These are phyloP conservation scores for Egretta garzetta DNA, from an alignment of 2,113 vertebrate genomes.

Conservation along the genomic window DNA sequence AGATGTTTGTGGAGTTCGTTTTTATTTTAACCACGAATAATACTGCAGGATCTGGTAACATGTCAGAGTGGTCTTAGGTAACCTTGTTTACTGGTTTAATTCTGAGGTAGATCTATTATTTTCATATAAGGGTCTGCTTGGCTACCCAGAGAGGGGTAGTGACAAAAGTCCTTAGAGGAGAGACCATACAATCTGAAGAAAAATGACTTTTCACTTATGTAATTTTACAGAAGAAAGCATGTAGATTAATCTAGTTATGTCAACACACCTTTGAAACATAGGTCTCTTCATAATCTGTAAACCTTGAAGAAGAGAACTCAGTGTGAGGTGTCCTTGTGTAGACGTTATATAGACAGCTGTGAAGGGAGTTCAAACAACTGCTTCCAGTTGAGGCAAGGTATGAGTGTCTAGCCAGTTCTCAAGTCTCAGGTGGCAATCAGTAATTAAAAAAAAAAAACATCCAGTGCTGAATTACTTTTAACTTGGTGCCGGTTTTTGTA, in stretches of 20 bases:
- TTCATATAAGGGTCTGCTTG: neutral
- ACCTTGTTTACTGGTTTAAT: neutral
- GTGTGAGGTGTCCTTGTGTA: neutral
- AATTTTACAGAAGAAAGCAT: neutral
- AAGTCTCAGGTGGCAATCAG: neutral
- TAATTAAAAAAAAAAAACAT: neutral
- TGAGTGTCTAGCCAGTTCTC: neutral
- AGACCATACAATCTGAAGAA: neutral
- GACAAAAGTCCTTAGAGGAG: neutral
- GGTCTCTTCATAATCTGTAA: neutral
- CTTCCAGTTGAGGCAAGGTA: neutral
- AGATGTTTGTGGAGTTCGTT: neutral
- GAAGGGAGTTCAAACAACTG: neutral
- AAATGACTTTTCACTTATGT: neutral
- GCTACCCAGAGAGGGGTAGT: neutral
- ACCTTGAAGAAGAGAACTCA: accelerated
- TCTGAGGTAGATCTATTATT: neutral
- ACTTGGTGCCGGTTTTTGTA: neutral
- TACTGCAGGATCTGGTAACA: neutral
- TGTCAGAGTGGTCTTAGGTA: neutral
- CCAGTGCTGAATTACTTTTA: constrained; percentile 11
- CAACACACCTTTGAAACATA: neutral
- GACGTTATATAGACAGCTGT: neutral
- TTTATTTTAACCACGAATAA: neutral
- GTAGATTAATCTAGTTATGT: neutral